A percentile compares a stretch with the other conserved stretches of the same genome.
These are phyloP conservation scores for Geophilus truncorum DNA, from an alignment of 2,888 invertebrate genomes.

Conservation along the genomic window DNA sequence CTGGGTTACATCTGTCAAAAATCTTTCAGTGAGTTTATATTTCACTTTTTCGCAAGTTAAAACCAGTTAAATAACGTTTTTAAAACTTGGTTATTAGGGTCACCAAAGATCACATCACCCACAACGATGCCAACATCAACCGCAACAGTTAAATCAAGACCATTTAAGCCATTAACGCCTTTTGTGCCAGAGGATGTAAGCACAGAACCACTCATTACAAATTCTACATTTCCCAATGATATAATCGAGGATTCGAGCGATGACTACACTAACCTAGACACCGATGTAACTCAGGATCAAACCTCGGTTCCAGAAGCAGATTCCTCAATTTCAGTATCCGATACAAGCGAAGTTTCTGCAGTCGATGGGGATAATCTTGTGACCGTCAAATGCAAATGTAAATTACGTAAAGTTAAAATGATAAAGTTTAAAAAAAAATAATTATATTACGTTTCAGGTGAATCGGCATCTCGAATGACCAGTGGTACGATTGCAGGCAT, in stretches of 20 bases:
- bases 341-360: not conserved
- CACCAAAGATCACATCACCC: not conserved
- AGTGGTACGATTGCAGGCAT: constrained; percentile 27
- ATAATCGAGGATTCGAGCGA: not conserved
- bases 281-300: not conserved
- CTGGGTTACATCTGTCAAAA: constrained; percentile 2
- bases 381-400: not conserved
- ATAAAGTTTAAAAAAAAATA: not conserved
- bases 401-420: not conserved
- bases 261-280: not conserved
- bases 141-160: not conserved
- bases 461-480: not conserved
- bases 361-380: not conserved
- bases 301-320: not conserved
- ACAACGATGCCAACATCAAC: not conserved
- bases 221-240: not conserved
- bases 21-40: not conserved
- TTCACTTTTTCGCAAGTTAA: too few species aligned
- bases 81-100: not conserved
- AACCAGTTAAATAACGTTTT: not conserved
- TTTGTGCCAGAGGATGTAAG: not conserved
- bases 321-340: not conserved
- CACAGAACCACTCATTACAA: too few species aligned
- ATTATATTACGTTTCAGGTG: not conserved
- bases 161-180: not conserved